A percentile compares a stretch with the other conserved stretches of the same genome.
These are phyloP conservation scores for Atethmia centrago DNA, from an alignment of 2,888 invertebrate genomes.

Conservation along the genomic window DNA sequence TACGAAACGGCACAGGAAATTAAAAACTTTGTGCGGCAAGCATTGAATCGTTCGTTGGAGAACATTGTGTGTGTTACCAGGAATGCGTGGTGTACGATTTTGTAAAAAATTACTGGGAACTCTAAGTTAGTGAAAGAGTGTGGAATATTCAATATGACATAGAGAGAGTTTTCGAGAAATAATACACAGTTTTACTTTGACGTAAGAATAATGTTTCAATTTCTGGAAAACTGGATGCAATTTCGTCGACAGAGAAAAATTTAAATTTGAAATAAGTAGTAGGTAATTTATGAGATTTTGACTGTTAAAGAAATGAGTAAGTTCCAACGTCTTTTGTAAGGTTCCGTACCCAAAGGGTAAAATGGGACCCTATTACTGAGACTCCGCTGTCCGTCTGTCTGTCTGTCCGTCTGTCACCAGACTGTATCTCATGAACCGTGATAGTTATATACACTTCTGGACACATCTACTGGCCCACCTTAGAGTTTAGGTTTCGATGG, in stretches of 20 bases:
- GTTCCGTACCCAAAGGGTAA: too few species aligned
- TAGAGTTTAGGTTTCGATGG: too few species aligned
- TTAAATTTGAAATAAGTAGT: too few species aligned
- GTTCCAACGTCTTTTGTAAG: too few species aligned
- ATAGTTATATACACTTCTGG: too few species aligned
- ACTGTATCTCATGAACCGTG: too few species aligned
- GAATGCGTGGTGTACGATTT: slow-evolving; percentile 3
- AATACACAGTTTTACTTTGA: background rate
- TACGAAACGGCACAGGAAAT: slow-evolving; percentile 61
- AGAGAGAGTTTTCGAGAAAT: background rate
- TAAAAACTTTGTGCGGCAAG: slow-evolving; percentile 58
- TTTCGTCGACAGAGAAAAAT: background rate
- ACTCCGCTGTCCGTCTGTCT: too few species aligned
- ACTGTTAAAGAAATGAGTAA: background rate
- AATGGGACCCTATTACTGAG: too few species aligned
- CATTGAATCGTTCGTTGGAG: slow-evolving; percentile 48
- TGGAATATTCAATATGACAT: background rate
- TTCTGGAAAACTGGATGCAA: background rate
- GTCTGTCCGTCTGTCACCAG: too few species aligned
- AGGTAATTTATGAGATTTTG: background rate
- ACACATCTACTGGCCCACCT: too few species aligned
- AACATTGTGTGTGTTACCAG: slow-evolving; percentile 31
- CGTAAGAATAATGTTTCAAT: background rate
- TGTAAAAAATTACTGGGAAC: slow-evolving; percentile 31
- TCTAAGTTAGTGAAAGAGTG: background rate